phyloP scores from a whole-genome alignment of 2,888 invertebrate species.

The Xylota sylvarum region DNA sequence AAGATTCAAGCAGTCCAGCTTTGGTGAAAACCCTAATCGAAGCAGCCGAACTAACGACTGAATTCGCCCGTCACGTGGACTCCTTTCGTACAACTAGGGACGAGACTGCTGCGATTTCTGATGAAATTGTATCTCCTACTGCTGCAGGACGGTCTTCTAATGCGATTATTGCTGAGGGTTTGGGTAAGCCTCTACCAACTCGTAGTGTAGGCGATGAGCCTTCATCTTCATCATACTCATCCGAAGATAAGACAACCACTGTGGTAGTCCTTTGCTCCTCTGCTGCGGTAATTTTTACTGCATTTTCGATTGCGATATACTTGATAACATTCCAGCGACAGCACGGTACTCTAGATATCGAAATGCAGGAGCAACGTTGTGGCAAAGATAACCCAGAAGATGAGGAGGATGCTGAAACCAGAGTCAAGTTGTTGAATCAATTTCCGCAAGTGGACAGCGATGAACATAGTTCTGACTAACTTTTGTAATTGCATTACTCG shows the following conservation, averaged over 20 bases:
- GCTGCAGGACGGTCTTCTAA: slow-evolving; percentile 80
- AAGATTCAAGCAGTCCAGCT: slow-evolving; percentile 24
- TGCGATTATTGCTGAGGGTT: slow-evolving; percentile 80
- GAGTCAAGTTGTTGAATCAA: slow-evolving; percentile 79
- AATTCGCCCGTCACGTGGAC: slow-evolving; percentile 64
- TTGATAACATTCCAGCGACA: slow-evolving; percentile 82
- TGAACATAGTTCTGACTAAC: slow-evolving; percentile 63
- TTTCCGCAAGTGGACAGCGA: slow-evolving; percentile 60
- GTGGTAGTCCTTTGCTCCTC: slow-evolving; percentile 81
- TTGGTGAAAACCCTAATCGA: slow-evolving; percentile 62
- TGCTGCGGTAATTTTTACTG: slow-evolving; percentile 81
- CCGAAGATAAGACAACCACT: slow-evolving; percentile 78
- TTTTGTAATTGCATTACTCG: slow-evolving; percentile 8
- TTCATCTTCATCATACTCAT: slow-evolving; percentile 76
- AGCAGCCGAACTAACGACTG: slow-evolving; percentile 75
- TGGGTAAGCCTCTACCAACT: slow-evolving; percentile 78
- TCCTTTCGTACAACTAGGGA: slow-evolving; percentile 74
- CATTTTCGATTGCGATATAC: slow-evolving; percentile 81
- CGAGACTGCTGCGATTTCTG: slow-evolving; percentile 66
- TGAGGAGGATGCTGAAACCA: slow-evolving; percentile 81
- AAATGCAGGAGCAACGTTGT: slow-evolving; percentile 83
- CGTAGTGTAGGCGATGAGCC: slow-evolving; percentile 61
- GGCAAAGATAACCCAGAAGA: slow-evolving; percentile 82
- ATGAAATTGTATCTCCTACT: slow-evolving; percentile 78
- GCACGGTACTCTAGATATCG: slow-evolving; percentile 82